phyloP scores from a whole-genome alignment of 1,140 invertebrate species.

The Drosophila leontia region DNA sequence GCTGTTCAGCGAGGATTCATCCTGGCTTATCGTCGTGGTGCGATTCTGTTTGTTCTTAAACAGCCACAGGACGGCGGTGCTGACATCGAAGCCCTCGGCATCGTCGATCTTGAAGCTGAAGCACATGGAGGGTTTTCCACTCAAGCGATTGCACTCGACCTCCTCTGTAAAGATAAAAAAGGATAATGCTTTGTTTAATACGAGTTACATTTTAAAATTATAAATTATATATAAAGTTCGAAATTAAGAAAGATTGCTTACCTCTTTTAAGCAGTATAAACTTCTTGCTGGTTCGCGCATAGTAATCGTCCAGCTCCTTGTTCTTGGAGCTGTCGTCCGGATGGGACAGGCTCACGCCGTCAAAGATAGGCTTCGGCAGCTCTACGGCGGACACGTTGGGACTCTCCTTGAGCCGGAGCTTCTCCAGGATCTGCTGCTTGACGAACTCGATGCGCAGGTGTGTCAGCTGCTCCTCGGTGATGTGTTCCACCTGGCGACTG shows the following conservation, averaged over 20 bases:
- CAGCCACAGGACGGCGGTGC: conserved; percentile 91
- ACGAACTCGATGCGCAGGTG: conserved; percentile 90
- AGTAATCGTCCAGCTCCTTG: conserved; percentile 89
- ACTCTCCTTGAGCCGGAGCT: conserved; percentile 90
- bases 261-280: conserved; percentile 91
- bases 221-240: too few species aligned
- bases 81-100: conserved; percentile 89
- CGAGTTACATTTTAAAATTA: background rate
- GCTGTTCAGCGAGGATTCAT: conserved; percentile 70
- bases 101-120: conserved; percentile 89
- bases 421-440: conserved; percentile 92
- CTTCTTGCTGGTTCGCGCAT: conserved; percentile 91
- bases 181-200: background rate
- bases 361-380: conserved; percentile 89
- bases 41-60: conserved; percentile 88
- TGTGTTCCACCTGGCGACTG: conserved; percentile 73
- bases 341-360: conserved; percentile 88
- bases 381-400: conserved; percentile 88
- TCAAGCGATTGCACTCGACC: conserved; percentile 79
- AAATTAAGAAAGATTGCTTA: conserved; percentile 71
- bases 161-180: conserved; percentile 59
- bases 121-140: conserved; percentile 88
- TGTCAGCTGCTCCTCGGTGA: conserved; percentile 86
- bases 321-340: conserved; percentile 85
- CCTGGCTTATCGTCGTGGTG: conserved; percentile 67